Percentiles rank a stretch among this genome's conserved stretches.
These are phyloP conservation scores for Macropodus opercularis DNA, from an alignment of 2,797 vertebrate genomes.

Conservation along the genomic window DNA sequence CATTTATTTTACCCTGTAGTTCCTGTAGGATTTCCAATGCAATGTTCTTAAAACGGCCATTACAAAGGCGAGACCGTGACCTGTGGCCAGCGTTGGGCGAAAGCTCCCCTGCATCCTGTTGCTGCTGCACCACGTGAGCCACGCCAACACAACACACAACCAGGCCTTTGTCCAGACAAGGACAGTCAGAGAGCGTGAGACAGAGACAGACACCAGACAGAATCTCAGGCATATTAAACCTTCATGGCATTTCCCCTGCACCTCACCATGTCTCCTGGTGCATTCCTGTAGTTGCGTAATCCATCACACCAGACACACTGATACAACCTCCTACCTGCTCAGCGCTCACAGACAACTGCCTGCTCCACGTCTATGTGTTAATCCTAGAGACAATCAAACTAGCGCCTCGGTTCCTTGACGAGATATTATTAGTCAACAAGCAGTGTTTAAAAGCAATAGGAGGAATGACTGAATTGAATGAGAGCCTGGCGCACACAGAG, in stretches of 20 bases:
- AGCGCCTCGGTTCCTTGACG: background rate
- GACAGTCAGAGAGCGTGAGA: background rate
- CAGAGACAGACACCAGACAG: background rate
- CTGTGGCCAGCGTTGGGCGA: conserved; percentile 25
- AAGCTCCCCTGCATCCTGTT: conserved; percentile 18
- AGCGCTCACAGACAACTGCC: conserved; percentile 39
- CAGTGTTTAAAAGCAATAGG: conserved; percentile 5
- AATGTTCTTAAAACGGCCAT: too few relatives aligned
- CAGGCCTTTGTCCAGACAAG: conserved; percentile 49
- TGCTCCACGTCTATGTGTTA: conserved; percentile 41
- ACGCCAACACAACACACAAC: conserved; percentile 58
- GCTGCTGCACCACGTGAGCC: conserved; percentile 37
- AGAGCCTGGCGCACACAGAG: background rate
- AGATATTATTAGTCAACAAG: background rate
- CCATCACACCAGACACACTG: conserved; percentile 40
- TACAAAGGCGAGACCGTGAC: conserved; percentile 19
- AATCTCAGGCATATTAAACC: background rate
- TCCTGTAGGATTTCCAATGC: too few relatives aligned
- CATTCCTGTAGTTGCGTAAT: conserved; percentile 47
- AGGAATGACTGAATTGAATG: too few relatives aligned
- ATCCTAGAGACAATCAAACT: background rate
- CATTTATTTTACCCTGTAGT: too few relatives aligned
- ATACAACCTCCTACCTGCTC: conserved; percentile 54
- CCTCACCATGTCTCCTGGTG: conserved; percentile 20
- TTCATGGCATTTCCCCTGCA: background rate